A percentile compares a stretch with the other conserved stretches of the same genome.
phyloP scores from a whole-genome alignment of 2,113 vertebrate genomes.

The Callionymus lyra region DNA sequence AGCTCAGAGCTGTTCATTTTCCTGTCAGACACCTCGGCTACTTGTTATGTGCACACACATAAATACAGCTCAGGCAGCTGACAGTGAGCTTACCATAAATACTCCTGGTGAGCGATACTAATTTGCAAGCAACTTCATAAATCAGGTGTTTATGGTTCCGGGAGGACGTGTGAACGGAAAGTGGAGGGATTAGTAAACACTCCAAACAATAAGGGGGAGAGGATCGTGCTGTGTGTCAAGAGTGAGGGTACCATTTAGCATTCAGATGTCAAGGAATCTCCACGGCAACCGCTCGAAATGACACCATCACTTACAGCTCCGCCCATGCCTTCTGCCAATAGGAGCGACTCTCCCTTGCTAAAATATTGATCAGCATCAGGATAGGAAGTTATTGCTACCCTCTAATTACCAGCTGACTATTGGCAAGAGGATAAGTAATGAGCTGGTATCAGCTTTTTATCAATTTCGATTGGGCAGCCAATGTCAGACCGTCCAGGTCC shows the following conservation, averaged over 20 bases:
- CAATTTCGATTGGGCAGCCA: constrained; percentile 87
- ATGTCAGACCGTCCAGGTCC: constrained; percentile 78
- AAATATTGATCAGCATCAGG: constrained; percentile 85
- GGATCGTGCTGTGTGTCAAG: constrained; percentile 39
- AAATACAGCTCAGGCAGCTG: constrained; percentile 47
- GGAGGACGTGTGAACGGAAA: constrained; percentile 24
- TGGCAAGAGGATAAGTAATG: constrained; percentile 80
- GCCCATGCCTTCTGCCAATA: constrained; percentile 66
- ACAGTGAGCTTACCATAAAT: constrained; percentile 54
- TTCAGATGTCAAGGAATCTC: constrained; percentile 70
- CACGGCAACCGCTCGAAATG: constrained; percentile 72
- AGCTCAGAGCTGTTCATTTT: no score
- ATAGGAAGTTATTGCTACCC: constrained; percentile 87
- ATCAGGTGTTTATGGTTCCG: constrained; percentile 50
- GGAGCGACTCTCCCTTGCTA: constrained; percentile 74
- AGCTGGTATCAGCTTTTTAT: constrained; percentile 80
- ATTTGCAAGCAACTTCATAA: constrained; percentile 62
- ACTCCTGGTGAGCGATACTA: constrained; percentile 54
- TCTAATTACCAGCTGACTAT: constrained; percentile 88
- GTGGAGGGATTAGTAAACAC: constrained; percentile 49
- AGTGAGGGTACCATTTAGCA: constrained; percentile 44
- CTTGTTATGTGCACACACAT: constrained; percentile 15
- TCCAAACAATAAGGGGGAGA: constrained; percentile 38
- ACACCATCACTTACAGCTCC: constrained; percentile 53
- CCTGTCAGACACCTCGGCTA: no score